A percentile compares a stretch with the other conserved stretches of the same genome.
These are phyloP conservation scores for Bubalus kerabau DNA, from an alignment of 2,113 vertebrate species.

Conservation along the genomic window DNA sequence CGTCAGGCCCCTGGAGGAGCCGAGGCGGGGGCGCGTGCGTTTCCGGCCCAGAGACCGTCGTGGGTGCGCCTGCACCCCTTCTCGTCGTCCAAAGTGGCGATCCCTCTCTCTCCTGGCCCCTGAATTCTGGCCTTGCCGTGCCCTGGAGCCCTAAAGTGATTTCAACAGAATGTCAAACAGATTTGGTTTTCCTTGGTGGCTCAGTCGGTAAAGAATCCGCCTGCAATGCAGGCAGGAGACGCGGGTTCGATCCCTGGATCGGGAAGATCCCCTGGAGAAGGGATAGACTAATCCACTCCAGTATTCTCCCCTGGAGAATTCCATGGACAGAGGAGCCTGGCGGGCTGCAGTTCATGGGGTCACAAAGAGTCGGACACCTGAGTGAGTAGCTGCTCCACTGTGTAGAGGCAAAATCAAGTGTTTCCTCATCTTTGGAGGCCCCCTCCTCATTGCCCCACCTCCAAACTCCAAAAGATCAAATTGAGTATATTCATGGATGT, in stretches of 20 bases:
- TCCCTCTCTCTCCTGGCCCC: not conserved
- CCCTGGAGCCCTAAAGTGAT: not conserved
- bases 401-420: not conserved
- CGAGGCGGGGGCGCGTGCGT: fast-evolving
- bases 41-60: fast-evolving
- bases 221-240: fast-evolving
- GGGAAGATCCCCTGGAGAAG: not conserved
- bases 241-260: fast-evolving
- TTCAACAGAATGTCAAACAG: not conserved
- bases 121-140: not conserved
- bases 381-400: not conserved
- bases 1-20: not conserved
- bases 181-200: not conserved
- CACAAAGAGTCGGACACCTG: not conserved
- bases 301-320: not conserved
- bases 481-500: not conserved
- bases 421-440: not conserved
- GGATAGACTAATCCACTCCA: fast-evolving
- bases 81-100: fast-evolving
- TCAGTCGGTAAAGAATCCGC: not conserved
- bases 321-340: not conserved
- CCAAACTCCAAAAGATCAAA: not conserved
- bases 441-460: not conserved
- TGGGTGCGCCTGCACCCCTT: not conserved
- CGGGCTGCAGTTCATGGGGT: fast-evolving